Base-by-base conservation (phyloP, 2,797 vertebrate genomes). In the Chanos chanos region DNA sequence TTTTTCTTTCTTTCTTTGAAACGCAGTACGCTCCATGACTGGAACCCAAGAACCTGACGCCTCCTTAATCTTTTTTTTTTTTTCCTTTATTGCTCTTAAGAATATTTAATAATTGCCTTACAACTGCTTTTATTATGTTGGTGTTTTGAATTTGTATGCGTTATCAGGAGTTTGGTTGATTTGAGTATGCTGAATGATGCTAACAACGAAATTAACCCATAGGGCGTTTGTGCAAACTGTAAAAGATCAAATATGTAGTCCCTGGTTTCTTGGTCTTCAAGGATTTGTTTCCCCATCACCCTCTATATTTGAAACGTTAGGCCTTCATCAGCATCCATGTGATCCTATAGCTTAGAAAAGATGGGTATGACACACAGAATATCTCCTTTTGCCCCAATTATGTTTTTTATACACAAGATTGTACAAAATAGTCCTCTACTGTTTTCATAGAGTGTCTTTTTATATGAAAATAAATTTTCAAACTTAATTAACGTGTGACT, bases 391-490 rank as follows among this genome's bases (percentile, higher is more conserved):
- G 50, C 63, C 63, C 58, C 58, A 61, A 70, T 68, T 64, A 34
- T 37, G 52, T 55, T 55, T 87, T 88, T 89, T 87, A 87, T 88
- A 88, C 84, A 86, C 86, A 84, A 79, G 79, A 86, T 85, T 89
- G 86, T 89, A 86, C 79, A 89, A 87, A 87, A 82, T 85, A 86
- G 85, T 87, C 85, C 84, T 87, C 83, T 89, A 84, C 85, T 88
- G 87, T 89, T 89, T 90, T 89, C 87, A 89, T 89, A 89, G 61
- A 72, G 87, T 89, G 82, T 88, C 78, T 87, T 89, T 90, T 89
- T 86, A 86, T 89, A 89, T 87, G 82, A 89, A 89, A 90, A 88
- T 89, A 89, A 86, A 87, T 87, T 87, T 88, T 87, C 82, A 88
- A 87, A 86, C 83, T 65, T 78, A 86, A n/a, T n/a, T n/a, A n/a